These are phyloP conservation scores for Prochilodus magdalenae DNA, from an alignment of 2,113 vertebrate species.

Conservation along the genomic window DNA sequence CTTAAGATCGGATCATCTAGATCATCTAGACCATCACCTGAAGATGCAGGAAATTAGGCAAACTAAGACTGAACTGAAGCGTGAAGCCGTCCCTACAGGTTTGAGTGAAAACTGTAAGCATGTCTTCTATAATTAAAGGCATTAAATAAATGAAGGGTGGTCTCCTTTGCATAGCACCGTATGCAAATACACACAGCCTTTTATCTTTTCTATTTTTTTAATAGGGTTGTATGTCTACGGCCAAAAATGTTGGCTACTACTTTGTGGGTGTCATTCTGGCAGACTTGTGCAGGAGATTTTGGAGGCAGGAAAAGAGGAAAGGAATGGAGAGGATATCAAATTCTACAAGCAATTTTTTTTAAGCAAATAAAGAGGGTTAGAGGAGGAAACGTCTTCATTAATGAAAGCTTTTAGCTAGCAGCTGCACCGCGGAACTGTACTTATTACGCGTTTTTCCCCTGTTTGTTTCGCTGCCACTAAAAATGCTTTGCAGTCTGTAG, in stretches of 20 bases:
- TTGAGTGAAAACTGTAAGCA: too few relatives aligned
- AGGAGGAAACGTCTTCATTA: constrained; percentile 70
- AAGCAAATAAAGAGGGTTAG: constrained; percentile 71
- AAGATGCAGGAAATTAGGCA: too few relatives aligned
- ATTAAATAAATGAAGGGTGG: too few relatives aligned
- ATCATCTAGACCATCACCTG: too few relatives aligned
- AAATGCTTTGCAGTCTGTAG: constrained; percentile 68
- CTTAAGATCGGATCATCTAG: too few relatives aligned
- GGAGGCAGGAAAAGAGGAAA: constrained; percentile 72
- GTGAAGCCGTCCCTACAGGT: too few relatives aligned
- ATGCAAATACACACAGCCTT: background rate
- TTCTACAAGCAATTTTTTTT: constrained; percentile 71
- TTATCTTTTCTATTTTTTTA: too few relatives aligned
- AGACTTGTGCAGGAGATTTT: constrained; percentile 55
- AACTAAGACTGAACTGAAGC: too few relatives aligned
- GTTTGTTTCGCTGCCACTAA: background rate
- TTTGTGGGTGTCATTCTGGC: background rate
- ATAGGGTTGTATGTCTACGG: background rate
- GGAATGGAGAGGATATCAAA: constrained; percentile 68
- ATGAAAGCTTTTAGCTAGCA: constrained; percentile 76
- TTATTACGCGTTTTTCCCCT: background rate
- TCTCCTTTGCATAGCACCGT: too few relatives aligned
- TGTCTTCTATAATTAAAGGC: too few relatives aligned
- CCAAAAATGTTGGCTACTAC: background rate
- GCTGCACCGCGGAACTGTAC: constrained; percentile 61